Evolutionary conservation across 2,113 vertebrate genomes (phyloP), one percentile per base, ranked within the genome.

Genomic region (Prionailurus viverrinus): DNA sequence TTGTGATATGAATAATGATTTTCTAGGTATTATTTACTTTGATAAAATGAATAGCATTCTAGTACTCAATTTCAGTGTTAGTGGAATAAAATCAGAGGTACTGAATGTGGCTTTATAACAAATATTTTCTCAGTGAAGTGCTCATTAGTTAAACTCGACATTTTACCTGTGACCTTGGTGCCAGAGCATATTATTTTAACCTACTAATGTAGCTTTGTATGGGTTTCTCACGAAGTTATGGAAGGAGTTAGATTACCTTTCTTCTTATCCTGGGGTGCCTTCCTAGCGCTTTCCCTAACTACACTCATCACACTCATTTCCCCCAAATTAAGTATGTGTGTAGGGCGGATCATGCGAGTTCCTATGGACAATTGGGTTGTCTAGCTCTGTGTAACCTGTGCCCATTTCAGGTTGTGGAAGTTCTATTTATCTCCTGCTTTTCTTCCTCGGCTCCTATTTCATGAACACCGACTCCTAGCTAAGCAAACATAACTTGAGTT

Each of bases 21-120:
- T 87, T 61, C 73, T 39, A 51, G 13, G 5, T 68, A 36, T 91
- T 69, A 63, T 66, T 83, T 94, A 41, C 23, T 89, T 69, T 13
- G 10, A 53, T 63, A 73, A 78, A 76, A 86, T 29, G 9, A 80
- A 66, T 1, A 84, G 3, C 29, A 31, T 90, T 78, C n/a, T 87
- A 21, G 10, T 78, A 76, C 23, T 89, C 39, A 51, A 9, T 81
- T 95, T 79, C 19, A 92, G 15, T 48, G 14, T 48, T 69, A 73
- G 7, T 68, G 21, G 4, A 86, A 86, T 82, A 86, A 83, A 93
- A 66, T 95, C 58, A 91, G 45, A 94, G 51, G 12, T 88, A 55
- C 1, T 1, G 15, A 45, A 36, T 69, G 9, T 83, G 45, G 11
- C 18, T 93, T 29, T 66, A 2, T n/a, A 94, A 74, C 15, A 84